Evolutionary conservation across 2,888 invertebrate species (phyloP), one percentile per base, ranked within the genome.

Genomic region (Cephus sareptanus): DNA sequence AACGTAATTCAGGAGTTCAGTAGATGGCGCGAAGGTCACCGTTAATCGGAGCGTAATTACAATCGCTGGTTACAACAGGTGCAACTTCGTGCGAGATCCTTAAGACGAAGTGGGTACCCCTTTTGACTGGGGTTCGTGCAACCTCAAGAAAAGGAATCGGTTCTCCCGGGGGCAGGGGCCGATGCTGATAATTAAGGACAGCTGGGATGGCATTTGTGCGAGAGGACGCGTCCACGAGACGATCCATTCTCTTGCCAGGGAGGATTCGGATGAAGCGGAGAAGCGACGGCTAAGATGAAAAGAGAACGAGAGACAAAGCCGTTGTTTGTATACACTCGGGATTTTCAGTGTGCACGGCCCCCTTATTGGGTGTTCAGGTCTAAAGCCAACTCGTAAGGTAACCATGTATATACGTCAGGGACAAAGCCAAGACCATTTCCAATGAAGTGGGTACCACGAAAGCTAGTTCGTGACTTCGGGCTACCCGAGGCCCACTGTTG

Each of bases 21-120:
- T 15, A 15, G 40, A 15, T 15, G 80, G 76, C 77, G 77, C 85
- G 86, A 87, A 87, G 87, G 87, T 86, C 88, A 81, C 83, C 82
- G 85, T 88, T 88, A 87, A 87, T 87, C 85, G 86, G 84, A 79
- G 40, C 74, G 11, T 11, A 23, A 74, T 74, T n/a, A 34, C 9
- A 74, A 74, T 34, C n/a, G 74, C 74, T 30, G 11, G 15, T 40
- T 35, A 35, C 11, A 40, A 15, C 40, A 40, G 40, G 40, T 40
- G 40, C 40, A 40, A 70, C 15, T 30, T 13, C 30, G 11, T 12
- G 30, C 30, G 2, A n/a, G 13, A 33, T 33, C 31, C 70, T 12
- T 3, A 33, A 33, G 33, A 30, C 30, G 70, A 12, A 33, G 6
- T 15, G 30, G 70, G 11, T n/a, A n/a, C n/a, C n/a, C 11, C 11